Evolutionary conservation across 2,113 vertebrate genomes (phyloP).

Genomic region (Silurus glanis): DNA sequence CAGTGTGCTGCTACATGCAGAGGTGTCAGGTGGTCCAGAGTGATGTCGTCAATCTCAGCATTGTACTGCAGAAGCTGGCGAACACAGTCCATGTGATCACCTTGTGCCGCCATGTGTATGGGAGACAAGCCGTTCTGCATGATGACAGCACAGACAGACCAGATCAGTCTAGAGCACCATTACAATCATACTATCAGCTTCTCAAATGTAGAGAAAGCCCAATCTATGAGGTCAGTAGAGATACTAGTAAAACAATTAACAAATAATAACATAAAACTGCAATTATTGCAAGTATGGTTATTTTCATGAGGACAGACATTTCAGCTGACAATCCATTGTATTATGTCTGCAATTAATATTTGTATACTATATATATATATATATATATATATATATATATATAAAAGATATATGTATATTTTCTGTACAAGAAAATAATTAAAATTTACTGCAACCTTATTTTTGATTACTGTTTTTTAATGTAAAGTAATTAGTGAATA

Average conservation of each 20-base stretch:
- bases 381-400: too few species aligned
- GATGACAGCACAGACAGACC: background rate
- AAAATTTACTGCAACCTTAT: background rate
- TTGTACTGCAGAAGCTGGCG: conserved; percentile 90
- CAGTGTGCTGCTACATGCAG: conserved; percentile 97
- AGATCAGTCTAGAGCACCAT: background rate
- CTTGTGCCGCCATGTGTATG: conserved; percentile 98
- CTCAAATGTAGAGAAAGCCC: background rate
- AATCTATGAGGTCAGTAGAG: background rate
- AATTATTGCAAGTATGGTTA: background rate
- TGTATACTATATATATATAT: too few species aligned
- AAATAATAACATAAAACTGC: background rate
- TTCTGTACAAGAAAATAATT: too few species aligned
- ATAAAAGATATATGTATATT: too few species aligned
- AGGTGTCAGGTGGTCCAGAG: conserved; percentile 92
- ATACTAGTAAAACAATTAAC: background rate
- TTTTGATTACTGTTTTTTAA: background rate
- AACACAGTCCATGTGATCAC: conserved; percentile 95
- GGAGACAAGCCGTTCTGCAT: conserved; percentile 91
- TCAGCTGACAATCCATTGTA: background rate
- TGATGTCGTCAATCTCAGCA: conserved; percentile 94
- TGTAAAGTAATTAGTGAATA: background rate
- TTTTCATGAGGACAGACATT: background rate
- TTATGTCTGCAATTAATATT: background rate
- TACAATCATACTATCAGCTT: background rate